Base-by-base conservation (phyloP, 2,797 vertebrate species). In the Coluber constrictor region DNA sequence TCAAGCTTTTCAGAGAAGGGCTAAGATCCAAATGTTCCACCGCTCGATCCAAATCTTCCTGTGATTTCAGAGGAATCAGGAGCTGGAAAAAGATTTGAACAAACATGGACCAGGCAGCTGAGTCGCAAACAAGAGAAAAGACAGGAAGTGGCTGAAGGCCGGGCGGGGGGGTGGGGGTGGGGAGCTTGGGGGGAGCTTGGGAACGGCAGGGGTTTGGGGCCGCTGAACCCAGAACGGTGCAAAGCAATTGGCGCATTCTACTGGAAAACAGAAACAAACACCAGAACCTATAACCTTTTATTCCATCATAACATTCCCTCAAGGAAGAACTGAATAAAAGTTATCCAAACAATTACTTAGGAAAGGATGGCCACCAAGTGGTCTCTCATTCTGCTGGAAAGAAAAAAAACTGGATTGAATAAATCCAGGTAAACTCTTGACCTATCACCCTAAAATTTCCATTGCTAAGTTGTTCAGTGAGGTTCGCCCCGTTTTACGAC, bases 41-140 rank as follows among this genome's bases (percentile, higher is more conserved):
- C 0, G 98, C 98, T 96, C 98, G 97, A 94, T 99, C 98, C 98
- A 99, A 97, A 95, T 99, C 98, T 96, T 99, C 98, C 97, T 99
- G 99, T 92, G 98, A 98, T 98, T 98, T 98, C 95, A 99, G 96
- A 0, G 98, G 98, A 96, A 98, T 96, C 96, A 98, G 97, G 94
- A 98, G 94, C 98, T 99, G 95, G 95, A 96, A 96, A 87, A 83
- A 95, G 90, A 96, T 96, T 63, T 94, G 95, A 95, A 95, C 93
- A 96, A 96, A 97, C 95, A 95, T 27, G 1, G 0, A 37, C 20
- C 79, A 37, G 43, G 91, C 0, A n/a, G 93, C 91, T 94, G 92
- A 91, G 95, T 95, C 94, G 94, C 94, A 94, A 95, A 93, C 90
- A 0, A 88, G 94, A 93, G 94, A 95, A 96, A 95, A 95, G 92